Evolutionary conservation across 2,113 vertebrate species (phyloP).

Genomic region (Melanocharis versteri): DNA sequence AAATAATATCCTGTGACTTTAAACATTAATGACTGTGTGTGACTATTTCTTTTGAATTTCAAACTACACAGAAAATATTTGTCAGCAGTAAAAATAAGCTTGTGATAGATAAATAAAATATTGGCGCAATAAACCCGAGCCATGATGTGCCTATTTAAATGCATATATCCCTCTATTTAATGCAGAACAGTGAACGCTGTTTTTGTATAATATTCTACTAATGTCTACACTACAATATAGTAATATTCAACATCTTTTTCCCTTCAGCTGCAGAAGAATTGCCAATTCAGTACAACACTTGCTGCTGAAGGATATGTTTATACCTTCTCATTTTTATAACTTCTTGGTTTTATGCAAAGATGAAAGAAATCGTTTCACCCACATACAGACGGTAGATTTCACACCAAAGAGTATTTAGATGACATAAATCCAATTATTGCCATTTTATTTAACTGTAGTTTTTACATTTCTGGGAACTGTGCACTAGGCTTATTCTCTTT

Average conservation of each 20-base stretch:
- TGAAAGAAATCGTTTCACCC: slow-evolving; percentile 3
- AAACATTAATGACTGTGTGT: slow-evolving; percentile 59
- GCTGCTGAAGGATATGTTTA: slow-evolving; percentile 21
- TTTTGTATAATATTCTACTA: slow-evolving; percentile 5
- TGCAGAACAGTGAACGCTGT: not conserved
- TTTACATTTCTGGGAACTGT: not conserved
- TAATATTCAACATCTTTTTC: slow-evolving; percentile 4
- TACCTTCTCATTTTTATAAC: not conserved
- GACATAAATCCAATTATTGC: not conserved
- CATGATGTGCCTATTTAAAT: slow-evolving; percentile 42
- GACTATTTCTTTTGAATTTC: slow-evolving; percentile 54
- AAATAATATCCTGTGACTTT: slow-evolving; percentile 63
- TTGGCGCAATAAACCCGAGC: not conserved
- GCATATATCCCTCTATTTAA: not conserved
- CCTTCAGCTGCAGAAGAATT: slow-evolving; percentile 14
- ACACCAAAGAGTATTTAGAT: not conserved
- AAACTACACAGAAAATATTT: slow-evolving; percentile 48
- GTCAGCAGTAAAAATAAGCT: slow-evolving; percentile 52
- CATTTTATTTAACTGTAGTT: not conserved
- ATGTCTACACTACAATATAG: not conserved
- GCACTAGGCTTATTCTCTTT: not conserved
- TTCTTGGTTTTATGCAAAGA: not conserved
- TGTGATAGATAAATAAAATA: slow-evolving; percentile 53
- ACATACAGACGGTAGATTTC: not conserved
- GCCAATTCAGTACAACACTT: not conserved